These are phyloP conservation scores for Charina bottae DNA, from an alignment of 2,113 vertebrate genomes.

Conservation along the genomic window DNA sequence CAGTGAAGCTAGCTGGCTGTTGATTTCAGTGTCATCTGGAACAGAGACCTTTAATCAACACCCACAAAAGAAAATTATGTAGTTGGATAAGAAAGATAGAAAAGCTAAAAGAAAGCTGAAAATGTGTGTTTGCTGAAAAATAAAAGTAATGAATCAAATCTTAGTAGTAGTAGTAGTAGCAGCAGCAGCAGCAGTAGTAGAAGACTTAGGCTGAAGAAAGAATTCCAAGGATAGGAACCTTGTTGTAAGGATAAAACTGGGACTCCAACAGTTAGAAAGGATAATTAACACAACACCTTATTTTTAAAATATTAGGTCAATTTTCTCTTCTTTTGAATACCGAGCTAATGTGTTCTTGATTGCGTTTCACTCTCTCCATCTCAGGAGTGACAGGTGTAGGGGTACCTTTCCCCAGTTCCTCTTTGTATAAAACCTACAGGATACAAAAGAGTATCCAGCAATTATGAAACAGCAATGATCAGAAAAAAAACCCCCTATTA, in stretches of 20 bases:
- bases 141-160: not conserved
- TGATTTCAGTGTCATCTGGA: conserved; percentile 15
- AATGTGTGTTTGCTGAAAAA: not conserved
- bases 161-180: not conserved
- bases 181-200: not conserved
- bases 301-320: not conserved
- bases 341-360: conserved; percentile 85
- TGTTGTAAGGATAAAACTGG: accelerated
- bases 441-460: conserved; percentile 63
- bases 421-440: conserved; percentile 79
- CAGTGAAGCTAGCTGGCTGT: not conserved
- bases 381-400: conserved; percentile 80
- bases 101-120: not conserved
- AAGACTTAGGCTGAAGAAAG: not conserved
- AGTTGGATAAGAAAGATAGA: conserved; percentile 18
- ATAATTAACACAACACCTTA: accelerated
- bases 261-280: conserved; percentile 36
- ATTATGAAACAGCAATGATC: conserved; percentile 41
- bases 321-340: conserved; percentile 65
- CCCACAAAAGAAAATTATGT: not conserved
- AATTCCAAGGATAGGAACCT: not conserved
- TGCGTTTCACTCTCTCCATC: conserved; percentile 83
- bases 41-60: conserved; percentile 11
- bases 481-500: not conserved
- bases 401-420: conserved; percentile 79